Conservation (phyloP, 1,140 invertebrate species). For the Drosophila sp. region DNA sequence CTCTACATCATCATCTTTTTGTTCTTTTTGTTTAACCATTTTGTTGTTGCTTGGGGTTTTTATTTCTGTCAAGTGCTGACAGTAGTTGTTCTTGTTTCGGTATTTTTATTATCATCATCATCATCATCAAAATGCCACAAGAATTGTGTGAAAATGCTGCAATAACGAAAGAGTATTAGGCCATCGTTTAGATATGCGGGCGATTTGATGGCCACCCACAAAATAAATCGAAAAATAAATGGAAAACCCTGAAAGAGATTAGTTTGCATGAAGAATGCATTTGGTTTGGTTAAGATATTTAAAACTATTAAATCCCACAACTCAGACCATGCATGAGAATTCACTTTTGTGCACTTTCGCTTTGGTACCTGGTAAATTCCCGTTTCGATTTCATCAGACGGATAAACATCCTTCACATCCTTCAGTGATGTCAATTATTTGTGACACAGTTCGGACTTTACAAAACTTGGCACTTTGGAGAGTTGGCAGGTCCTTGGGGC, state of each 20-base stretch:
- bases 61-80: conserved; percentile 17
- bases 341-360: background rate
- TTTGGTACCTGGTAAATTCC: conserved; percentile 41
- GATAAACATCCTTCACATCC: conserved; percentile 12
- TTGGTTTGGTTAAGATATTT: background rate
- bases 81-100: conserved; percentile 23
- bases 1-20: background rate
- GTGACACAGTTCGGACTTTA: conserved; percentile 69
- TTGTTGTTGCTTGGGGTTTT: conserved; percentile 7
- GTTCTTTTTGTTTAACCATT: background rate
- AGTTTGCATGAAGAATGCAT: conserved; percentile 10
- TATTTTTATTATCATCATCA: conserved; percentile 29
- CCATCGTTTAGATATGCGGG: conserved; percentile 8
- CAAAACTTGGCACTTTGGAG: conserved; percentile 67
- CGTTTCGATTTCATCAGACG: conserved; percentile 60
- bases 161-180: conserved; percentile 38
- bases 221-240: conserved; percentile 12
- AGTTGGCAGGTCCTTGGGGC: conserved; percentile 33
- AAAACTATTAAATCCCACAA: background rate
- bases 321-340: background rate
- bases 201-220: conserved; percentile 2
- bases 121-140: conserved; percentile 43
- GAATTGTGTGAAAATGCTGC: conserved; percentile 46
- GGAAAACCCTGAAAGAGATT: background rate
- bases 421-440: conserved; percentile 71